phyloP scores from a whole-genome alignment of 2,797 vertebrate genomes.

The Salarias fasciatus region DNA sequence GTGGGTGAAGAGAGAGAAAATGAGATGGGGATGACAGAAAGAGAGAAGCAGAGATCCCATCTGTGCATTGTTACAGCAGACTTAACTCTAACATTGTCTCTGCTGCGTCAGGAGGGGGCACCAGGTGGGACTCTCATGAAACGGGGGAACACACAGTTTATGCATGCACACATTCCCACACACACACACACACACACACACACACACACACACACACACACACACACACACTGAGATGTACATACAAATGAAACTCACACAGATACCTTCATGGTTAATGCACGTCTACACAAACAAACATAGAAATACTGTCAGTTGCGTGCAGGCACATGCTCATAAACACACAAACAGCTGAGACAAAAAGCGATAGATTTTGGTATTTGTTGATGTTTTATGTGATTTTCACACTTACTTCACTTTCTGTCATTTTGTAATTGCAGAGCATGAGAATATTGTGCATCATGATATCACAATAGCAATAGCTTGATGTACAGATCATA shows the following conservation, averaged over 20 bases:
- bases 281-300: constrained; percentile 13
- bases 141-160: constrained; percentile 12
- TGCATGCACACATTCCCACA: not conserved
- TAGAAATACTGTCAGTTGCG: not conserved
- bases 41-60: constrained; percentile 51
- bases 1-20: constrained; percentile 1
- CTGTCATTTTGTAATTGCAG: too few relatives aligned
- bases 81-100: constrained; percentile 51
- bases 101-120: constrained; percentile 46
- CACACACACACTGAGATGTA: constrained; percentile 18
- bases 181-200: constrained; percentile 18
- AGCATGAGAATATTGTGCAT: too few relatives aligned
- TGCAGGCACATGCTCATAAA: too few relatives aligned
- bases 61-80: constrained; percentile 67
- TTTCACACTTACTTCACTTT: too few relatives aligned
- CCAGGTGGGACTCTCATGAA: constrained; percentile 59
- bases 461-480: too few relatives aligned
- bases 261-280: not conserved
- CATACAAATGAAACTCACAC: not conserved
- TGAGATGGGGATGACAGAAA: not conserved
- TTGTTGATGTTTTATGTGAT: too few relatives aligned
- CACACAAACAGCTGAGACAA: constrained; percentile 30
- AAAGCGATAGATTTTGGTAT: too few relatives aligned
- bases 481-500: too few relatives aligned
- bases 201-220: not conserved